Evolutionary conservation across 2,888 invertebrate species (phyloP), one percentile per base, ranked within the genome.

Genomic region (Trachelus stipa): DNA sequence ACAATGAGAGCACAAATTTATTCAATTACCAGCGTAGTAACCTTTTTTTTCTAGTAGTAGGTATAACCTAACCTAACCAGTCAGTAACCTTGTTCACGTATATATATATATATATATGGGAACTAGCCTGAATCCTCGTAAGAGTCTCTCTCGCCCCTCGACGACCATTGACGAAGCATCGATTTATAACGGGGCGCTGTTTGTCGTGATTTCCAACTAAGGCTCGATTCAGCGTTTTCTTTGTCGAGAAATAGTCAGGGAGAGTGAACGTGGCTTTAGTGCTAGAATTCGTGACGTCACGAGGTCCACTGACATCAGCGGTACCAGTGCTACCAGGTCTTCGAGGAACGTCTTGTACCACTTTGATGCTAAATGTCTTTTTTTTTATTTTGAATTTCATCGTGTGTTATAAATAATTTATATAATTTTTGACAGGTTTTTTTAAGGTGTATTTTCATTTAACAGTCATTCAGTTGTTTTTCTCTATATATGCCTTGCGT

Each of bases 181-280:
- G 81, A 84, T 85, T 85, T 85, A 85, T 81, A 82, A 81, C 80
- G 56, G 80, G 77, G 74, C 82, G 79, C 75, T 79, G 79, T 82
- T 83, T 81, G 84, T 82, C 81, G 84, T 84, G 83, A 85, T 86
- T 86, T 83, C 78, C 80, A 80, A 81, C 79, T 81, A 84, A 83
- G 83, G 79, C 82, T 81, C 86, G 86, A 87, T 86, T 87, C 87
- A 87, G 86, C 87, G 83, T 80, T 87, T 86, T 87, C 83, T 83
- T 87, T 87, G 87, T 87, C 83, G 78, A 80, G 78, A 83, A 85
- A 84, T 84, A 81, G 85, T 82, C 79, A 78, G 74, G 76, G 77
- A 85, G 84, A 85, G 86, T 85, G 83, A 83, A 79, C 77, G 77
- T 23, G 69, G 78, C 79, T 74, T 40, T 40, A 40, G 15, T 15